Evolutionary conservation across 2,113 vertebrate genomes (phyloP).

Genomic region (Lampris megalopsis): DNA sequence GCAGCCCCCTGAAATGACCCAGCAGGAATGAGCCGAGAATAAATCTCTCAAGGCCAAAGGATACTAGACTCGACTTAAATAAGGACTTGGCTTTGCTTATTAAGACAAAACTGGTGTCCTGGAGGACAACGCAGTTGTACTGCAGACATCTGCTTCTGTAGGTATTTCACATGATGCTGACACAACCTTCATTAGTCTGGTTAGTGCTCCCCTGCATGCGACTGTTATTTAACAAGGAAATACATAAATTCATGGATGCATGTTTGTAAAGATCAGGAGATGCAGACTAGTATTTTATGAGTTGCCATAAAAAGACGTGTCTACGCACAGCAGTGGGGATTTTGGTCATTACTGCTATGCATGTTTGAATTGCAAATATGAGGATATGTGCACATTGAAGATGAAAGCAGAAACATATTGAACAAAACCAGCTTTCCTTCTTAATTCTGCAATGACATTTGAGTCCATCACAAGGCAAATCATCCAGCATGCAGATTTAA

Average conservation of each 20-base stretch:
- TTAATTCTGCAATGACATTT: too few species aligned
- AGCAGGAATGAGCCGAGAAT: not conserved
- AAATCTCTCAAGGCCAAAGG: constrained; percentile 10
- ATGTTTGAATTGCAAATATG: not conserved
- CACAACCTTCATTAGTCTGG: constrained; percentile 19
- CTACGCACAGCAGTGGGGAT: not conserved
- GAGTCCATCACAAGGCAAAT: too few species aligned
- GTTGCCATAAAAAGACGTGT: constrained; percentile 30
- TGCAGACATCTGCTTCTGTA: constrained; percentile 4
- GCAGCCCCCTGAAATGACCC: constrained; percentile 10
- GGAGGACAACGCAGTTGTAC: constrained; percentile 17
- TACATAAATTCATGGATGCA: not conserved
- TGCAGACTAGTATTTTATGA: constrained; percentile 10
- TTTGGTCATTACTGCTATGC: constrained; percentile 14
- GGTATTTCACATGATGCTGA: not conserved
- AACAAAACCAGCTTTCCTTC: not conserved
- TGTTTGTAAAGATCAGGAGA: not conserved
- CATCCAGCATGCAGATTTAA: too few species aligned
- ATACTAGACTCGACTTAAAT: constrained; percentile 19
- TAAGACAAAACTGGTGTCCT: constrained; percentile 22
- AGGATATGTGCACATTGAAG: not conserved
- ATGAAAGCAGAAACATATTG: not conserved
- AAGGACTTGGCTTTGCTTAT: constrained; percentile 29
- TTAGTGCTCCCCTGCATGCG: not conserved
- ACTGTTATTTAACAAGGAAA: constrained; percentile 4